Percentiles rank a stretch among this genome's conserved stretches.
Evolutionary conservation across 1,140 invertebrate species (phyloP).

Genomic region (Archegozetes longisetosus): DNA sequence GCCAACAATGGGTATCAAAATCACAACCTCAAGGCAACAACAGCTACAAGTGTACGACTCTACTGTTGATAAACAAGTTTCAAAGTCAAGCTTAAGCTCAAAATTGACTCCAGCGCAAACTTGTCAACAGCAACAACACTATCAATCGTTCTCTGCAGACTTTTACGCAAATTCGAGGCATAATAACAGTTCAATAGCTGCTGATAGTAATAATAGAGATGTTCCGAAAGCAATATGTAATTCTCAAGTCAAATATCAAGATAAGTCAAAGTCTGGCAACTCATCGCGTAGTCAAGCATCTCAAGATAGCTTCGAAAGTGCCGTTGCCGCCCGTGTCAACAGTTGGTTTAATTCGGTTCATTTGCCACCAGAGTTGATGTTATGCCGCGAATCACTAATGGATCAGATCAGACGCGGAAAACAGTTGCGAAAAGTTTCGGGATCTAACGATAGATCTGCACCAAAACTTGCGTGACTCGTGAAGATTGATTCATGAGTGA

Average conservation of each 20-base stretch:
- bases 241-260: no score
- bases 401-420: slow-evolving; percentile 76
- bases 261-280: no score
- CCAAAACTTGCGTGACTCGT: no score
- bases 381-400: slow-evolving; percentile 52
- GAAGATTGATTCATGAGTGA: neutral
- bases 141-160: neutral
- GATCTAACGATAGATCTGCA: slow-evolving; percentile 43
- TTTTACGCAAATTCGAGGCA: neutral
- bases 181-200: neutral
- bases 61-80: neutral
- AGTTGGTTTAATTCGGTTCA: neutral
- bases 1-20: neutral
- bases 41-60: neutral
- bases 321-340: neutral
- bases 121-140: neutral
- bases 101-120: neutral
- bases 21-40: neutral
- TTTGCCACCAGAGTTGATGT: neutral
- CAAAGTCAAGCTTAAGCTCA: neutral
- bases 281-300: neutral
- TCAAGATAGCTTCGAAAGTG: neutral
- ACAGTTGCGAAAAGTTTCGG: slow-evolving; percentile 39
- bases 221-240: no score
- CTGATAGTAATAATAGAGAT: neutral